Conservation (phyloP, 2,113 vertebrate genomes). For the Aegithalos caudatus region DNA sequence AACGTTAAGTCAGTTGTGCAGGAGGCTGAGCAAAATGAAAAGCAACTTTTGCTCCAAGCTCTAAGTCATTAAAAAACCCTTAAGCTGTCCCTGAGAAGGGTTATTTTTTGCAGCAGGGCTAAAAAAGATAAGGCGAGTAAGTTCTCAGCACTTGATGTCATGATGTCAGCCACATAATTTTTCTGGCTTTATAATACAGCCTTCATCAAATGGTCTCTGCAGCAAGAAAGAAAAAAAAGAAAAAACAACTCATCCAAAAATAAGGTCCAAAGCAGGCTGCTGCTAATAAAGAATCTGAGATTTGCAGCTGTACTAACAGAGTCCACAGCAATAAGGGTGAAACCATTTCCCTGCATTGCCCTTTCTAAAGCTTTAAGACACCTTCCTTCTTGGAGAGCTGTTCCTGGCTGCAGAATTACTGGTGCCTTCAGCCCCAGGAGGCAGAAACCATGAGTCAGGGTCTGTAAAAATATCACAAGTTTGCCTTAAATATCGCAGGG, state of each 20-base stretch:
- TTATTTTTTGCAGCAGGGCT: background rate
- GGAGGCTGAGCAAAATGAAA: background rate
- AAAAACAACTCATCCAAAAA: background rate
- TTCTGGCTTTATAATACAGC: background rate
- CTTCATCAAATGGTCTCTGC: background rate
- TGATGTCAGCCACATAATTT: background rate
- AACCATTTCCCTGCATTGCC: background rate
- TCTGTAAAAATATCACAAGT: background rate
- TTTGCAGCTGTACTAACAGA: background rate
- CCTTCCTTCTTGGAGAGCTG: background rate
- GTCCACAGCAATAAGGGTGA: background rate
- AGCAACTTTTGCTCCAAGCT: background rate
- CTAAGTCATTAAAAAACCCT: background rate
- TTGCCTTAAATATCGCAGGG: background rate
- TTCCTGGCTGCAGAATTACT: background rate
- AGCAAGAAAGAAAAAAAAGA: background rate
- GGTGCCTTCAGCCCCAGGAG: background rate
- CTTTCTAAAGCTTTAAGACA: background rate
- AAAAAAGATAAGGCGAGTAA: background rate
- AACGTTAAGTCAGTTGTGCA: background rate
- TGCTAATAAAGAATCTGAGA: background rate
- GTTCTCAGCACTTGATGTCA: background rate
- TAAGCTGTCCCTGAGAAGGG: background rate
- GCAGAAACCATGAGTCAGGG: slow-evolving; percentile 32
- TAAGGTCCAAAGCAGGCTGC: background rate